Evolutionary conservation across 1,140 invertebrate species (phyloP).

Genomic region (Diuraphis noxia): DNA sequence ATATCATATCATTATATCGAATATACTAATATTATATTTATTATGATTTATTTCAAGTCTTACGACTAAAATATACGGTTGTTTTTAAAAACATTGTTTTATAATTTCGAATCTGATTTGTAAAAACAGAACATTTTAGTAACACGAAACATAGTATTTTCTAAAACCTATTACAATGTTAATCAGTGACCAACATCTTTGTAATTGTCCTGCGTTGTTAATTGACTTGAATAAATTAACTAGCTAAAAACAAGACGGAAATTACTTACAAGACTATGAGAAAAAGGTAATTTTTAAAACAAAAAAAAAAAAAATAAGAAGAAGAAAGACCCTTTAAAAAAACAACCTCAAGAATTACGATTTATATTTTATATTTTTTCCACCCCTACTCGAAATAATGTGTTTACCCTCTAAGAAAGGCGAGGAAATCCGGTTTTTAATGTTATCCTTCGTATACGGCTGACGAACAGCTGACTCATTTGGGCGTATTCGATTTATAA

Average conservation of each 20-base stretch:
- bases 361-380: conserved; percentile 20
- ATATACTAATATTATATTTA: background rate
- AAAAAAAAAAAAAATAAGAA: background rate
- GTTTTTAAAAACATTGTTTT: background rate
- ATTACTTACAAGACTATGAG: background rate
- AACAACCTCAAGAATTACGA: background rate
- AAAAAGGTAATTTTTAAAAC: background rate
- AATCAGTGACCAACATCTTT: background rate
- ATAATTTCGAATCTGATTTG: background rate
- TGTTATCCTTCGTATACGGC: background rate
- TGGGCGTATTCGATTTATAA: conserved; percentile 21
- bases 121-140: background rate
- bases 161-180: background rate
- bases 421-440: conserved; percentile 49
- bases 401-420: conserved; percentile 12
- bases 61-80: background rate
- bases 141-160: background rate
- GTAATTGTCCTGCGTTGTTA: background rate
- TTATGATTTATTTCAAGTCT: background rate
- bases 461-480: background rate
- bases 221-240: background rate
- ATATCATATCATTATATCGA: background rate
- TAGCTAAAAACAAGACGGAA: background rate
- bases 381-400: background rate
- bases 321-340: background rate